Evolutionary conservation across 1,140 invertebrate genomes (phyloP).

Genomic region (Ridgeia piscesae): DNA sequence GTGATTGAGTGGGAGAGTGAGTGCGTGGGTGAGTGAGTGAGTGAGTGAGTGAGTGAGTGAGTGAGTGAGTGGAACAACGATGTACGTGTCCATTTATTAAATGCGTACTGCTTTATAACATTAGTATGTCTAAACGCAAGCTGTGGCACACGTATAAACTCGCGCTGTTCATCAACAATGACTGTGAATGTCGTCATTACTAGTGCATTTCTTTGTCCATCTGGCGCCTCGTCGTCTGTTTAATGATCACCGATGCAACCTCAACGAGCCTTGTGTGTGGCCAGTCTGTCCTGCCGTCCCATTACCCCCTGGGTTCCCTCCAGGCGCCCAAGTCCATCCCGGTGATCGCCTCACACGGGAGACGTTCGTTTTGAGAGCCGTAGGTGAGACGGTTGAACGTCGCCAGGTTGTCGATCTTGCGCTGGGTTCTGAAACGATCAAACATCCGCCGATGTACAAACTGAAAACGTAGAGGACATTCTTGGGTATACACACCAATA

Average conservation of each 20-base stretch:
- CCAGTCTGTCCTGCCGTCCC: too few species aligned
- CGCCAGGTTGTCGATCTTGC: neutral
- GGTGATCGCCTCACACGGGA: slow-evolving; percentile 15
- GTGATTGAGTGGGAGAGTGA: neutral
- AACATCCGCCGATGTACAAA: too few species aligned
- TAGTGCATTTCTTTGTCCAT: neutral
- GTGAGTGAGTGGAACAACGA: too few species aligned
- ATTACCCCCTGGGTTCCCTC: neutral
- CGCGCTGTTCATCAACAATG: neutral
- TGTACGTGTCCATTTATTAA: neutral
- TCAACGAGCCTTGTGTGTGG: neutral
- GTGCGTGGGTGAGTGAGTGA: too few species aligned
- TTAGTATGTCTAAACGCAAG: neutral
- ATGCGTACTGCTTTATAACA: neutral
- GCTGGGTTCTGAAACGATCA: neutral
- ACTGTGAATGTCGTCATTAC: neutral
- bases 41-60: too few species aligned
- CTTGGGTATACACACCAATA: too few species aligned
- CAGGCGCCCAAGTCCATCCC: slow-evolving; percentile 13
- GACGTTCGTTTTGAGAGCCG: slow-evolving; percentile 17
- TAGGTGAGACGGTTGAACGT: neutral
- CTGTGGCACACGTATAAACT: neutral
- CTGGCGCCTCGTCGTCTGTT: neutral
- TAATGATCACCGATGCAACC: neutral
- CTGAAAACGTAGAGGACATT: too few species aligned